Evolutionary conservation across 1,140 invertebrate genomes (phyloP), one percentile per base, ranked within the genome.

Genomic region (Leptinotarsa defecta): DNA sequence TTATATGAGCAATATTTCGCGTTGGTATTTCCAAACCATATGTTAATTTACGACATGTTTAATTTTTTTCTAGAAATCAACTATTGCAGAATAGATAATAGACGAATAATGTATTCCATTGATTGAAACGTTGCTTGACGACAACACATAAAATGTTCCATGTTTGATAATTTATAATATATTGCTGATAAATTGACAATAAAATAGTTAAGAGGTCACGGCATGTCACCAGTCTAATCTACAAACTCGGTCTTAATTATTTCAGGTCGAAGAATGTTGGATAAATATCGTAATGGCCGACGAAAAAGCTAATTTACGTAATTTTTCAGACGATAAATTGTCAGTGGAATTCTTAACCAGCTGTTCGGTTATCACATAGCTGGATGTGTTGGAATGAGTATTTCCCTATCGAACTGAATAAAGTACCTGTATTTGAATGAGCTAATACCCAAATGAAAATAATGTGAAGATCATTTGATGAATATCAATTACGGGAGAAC

Each of bases 141-240:
- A 57, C 52, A 57, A 57, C 52, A 57, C 52, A 57, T 57, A n/a
- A 57, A 57, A 57, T 57, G 52, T 57, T 57, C 17, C 52, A 57
- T 57, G 15, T 19, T 57, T 4, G 52, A 57, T 57, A 57, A 57
- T 19, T 57, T 19, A 19, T 57, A 57, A 57, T 57, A 57, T 57
- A 57, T 57, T 19, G 52, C 52, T 57, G 76, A 77, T 77, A 77
- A 77, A 74, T 77, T 77, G 73, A 77, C 76, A 77, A 74, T 77
- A 77, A 77, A 71, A 74, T 77, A 77, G 76, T 77, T 74, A 74
- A 74, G 49, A 64, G 76, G 73, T 74, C 76, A 61, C 71, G 76
- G 22, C 76, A 64, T 77, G 27, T 77, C 65, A 74, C 68, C 72
- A 52, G 57, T 62, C 69, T 74, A 67, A 77, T 77, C 68, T 74